Base-by-base conservation (phyloP, 2,888 invertebrate species). In the Schrankia costaestrigalis region DNA sequence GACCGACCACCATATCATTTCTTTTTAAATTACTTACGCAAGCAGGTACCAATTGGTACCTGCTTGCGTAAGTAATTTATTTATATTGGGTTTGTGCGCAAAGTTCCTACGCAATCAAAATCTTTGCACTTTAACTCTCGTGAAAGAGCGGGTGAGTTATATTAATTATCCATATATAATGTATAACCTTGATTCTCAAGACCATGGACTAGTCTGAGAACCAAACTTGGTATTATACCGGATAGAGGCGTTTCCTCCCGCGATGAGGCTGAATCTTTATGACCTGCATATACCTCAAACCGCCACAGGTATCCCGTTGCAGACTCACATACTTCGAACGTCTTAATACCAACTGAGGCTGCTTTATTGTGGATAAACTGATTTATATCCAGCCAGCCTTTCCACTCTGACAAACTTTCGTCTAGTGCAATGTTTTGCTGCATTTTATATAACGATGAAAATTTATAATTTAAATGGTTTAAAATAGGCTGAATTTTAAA, bases 161-260 rank as follows among this genome's bases (percentile, higher is more conserved):
- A 62, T 19, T 12, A 53, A 21, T 53, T 62, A 25, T 59, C 57
- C 56, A 62, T 54, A 55, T 54, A 53, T 2, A 57, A 3, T 0
- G 46, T 52, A 22, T 42, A 27, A 0, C 48, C 44, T 2, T 42
- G 33, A 15, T 42, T 10, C 31, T 48, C 48, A 3, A 52, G 35
- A 19, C 41, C 48, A 12, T 39, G 7, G 1, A 46, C 1, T 0
- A 54, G 25, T n/a, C 28, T 9, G 0, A 49, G 24, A 7, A 53
- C 40, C 5, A 45, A 14, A 1, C 34, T 6, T 1, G 44, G 32
- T 0, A 26, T 22, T 3, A 11, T 4, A 1, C 30, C 42, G 10
- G 29, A 26, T 2, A 41, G 6, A 2, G 41, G 43, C n/a, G 13
- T 11, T 24, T 14, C 10, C 3, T 17, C 19, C 12, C 2, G 23